These are phyloP conservation scores for Bombus soroeensis DNA, from an alignment of 1,140 invertebrate species.

Conservation along the genomic window DNA sequence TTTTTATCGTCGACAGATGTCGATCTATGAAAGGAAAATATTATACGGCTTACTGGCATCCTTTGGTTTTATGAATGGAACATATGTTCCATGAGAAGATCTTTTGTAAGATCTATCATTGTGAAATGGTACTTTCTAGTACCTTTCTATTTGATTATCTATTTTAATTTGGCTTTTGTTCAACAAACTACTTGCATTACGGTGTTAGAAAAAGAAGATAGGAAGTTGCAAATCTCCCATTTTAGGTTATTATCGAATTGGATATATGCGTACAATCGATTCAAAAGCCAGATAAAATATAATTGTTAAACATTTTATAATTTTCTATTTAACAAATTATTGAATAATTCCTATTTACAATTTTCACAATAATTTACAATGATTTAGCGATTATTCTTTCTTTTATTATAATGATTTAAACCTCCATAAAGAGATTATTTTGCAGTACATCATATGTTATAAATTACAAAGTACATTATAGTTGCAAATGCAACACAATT, in stretches of 20 bases:
- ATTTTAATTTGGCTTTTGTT: not conserved
- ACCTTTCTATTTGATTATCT: not conserved
- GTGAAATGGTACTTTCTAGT: not conserved
- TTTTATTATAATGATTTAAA: not conserved
- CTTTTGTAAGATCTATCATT: not conserved
- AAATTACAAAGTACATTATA: not conserved
- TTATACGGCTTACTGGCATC: not conserved
- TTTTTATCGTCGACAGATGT: slow-evolving; percentile 35
- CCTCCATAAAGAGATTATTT: not conserved
- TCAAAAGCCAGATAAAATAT: not conserved
- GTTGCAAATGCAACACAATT: not conserved
- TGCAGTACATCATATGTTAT: too few species aligned
- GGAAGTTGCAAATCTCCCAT: not conserved
- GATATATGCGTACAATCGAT: not conserved
- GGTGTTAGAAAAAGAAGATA: too few species aligned
- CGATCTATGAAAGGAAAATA: slow-evolving; percentile 17
- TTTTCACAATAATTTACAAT: too few species aligned
- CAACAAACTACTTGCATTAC: not conserved
- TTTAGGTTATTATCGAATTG: not conserved
- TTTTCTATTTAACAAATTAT: not conserved
- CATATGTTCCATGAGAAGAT: not conserved
- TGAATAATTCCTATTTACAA: not conserved
- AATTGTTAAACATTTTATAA: too few species aligned
- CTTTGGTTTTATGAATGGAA: slow-evolving; percentile 21
- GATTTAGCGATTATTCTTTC: too few species aligned